Percentiles rank a stretch among this genome's conserved stretches.
These are phyloP conservation scores for Oscheius sp. DNA, from an alignment of 2,888 invertebrate genomes.

Conservation along the genomic window DNA sequence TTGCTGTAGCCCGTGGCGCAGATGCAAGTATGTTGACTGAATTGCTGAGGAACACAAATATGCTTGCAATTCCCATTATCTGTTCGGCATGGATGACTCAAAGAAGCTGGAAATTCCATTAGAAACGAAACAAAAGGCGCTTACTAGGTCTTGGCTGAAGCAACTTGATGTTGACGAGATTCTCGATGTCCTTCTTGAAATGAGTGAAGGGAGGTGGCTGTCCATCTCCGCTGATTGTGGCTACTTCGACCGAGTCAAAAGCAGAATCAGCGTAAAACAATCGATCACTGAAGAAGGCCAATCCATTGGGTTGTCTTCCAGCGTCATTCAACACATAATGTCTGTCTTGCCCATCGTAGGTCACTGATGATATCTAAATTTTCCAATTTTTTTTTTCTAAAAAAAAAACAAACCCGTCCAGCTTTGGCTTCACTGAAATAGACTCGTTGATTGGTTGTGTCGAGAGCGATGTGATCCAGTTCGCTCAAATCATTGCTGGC, in stretches of 20 bases:
- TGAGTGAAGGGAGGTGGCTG: slow-evolving; percentile 73
- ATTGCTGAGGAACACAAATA: slow-evolving; percentile 87
- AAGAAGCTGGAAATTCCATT: slow-evolving; percentile 39
- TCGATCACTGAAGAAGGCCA: slow-evolving; percentile 64
- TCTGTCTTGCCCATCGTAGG: slow-evolving; percentile 69
- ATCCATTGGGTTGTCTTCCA: slow-evolving; percentile 65
- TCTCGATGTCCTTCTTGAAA: slow-evolving; percentile 81
- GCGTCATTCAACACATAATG: slow-evolving; percentile 68
- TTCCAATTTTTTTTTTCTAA: no score
- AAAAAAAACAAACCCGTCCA: slow-evolving; percentile 71
- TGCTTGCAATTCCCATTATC: slow-evolving; percentile 93
- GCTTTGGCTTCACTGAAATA: slow-evolving; percentile 81
- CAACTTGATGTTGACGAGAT: slow-evolving; percentile 83
- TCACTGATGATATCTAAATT: slow-evolving; percentile 64
- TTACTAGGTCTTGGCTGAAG: slow-evolving; percentile 82
- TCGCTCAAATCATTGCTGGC: slow-evolving; percentile 72
- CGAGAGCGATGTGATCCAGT: slow-evolving; percentile 83
- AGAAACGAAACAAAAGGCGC: background rate
- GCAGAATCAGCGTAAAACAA: slow-evolving; percentile 81
- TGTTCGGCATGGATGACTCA: slow-evolving; percentile 81
- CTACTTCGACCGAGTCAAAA: slow-evolving; percentile 77
- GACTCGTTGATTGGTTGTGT: slow-evolving; percentile 80
- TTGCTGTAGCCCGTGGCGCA: slow-evolving; percentile 82
- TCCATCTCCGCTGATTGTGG: slow-evolving; percentile 59
- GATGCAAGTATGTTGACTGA: slow-evolving; percentile 81